These are phyloP conservation scores for Coregonus clupeaformis DNA, from an alignment of 2,113 vertebrate genomes.

Conservation along the genomic window DNA sequence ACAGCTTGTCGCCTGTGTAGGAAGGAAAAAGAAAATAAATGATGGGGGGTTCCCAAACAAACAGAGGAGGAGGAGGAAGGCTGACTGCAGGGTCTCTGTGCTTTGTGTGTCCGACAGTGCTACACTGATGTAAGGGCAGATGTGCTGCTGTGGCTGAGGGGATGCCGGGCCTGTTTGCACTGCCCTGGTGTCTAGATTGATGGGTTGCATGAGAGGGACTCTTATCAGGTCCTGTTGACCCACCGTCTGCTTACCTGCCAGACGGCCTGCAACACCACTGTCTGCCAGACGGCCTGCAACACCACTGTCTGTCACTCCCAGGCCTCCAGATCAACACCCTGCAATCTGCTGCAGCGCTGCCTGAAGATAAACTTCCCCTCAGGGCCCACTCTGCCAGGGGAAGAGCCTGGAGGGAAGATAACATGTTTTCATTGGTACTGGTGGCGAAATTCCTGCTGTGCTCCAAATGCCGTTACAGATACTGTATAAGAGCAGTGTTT, in stretches of 20 bases:
- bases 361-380: not conserved
- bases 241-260: not conserved
- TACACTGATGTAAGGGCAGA: constrained; percentile 20
- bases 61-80: constrained; percentile 17
- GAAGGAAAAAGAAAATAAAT: constrained; percentile 28
- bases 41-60: constrained; percentile 16
- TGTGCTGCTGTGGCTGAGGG: not conserved
- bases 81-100: constrained; percentile 5
- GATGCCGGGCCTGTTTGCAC: constrained; percentile 8
- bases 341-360: not conserved
- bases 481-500: not conserved
- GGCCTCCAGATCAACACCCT: not conserved
- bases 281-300: constrained; percentile 25
- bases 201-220: not conserved
- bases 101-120: constrained; percentile 9
- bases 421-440: not conserved
- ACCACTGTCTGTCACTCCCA: constrained; percentile 6
- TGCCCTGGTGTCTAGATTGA: not conserved
- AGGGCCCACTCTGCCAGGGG: not conserved
- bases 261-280: constrained; percentile 14
- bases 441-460: not conserved
- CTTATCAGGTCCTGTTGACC: constrained; percentile 20
- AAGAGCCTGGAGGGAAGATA: not conserved
- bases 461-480: not conserved
- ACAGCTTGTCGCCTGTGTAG: constrained; percentile 21